Base-by-base conservation (phyloP, 2,113 vertebrate species). In the Malurus alboscapulatus region DNA sequence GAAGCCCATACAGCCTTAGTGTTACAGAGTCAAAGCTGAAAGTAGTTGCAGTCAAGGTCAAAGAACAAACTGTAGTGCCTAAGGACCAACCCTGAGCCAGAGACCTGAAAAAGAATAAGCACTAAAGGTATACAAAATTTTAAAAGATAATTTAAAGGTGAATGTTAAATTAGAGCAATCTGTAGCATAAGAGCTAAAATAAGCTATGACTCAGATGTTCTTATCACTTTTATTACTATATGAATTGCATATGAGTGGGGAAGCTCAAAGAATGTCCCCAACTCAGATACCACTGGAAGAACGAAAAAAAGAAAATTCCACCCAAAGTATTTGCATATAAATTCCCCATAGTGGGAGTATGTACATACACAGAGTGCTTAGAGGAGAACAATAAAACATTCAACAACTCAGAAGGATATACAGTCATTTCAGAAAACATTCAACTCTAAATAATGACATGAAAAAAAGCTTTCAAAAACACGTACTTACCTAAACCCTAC, bases 201-300 rank as follows among this genome's bases (percentile, higher is more conserved):
- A 94, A 94, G 51, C 26, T 92, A 62, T 86, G 71, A 93, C 59
- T 93, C 61, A 90, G 40, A 89, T 71, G n/a, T 55, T 83, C 75
- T 83, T 84, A 85, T 27, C 38, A 51, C 10, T 93, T 86, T 68
- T 69, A 61, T 72, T 94, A 80, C 82, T 91, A 30, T 29, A 66
- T 77, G 67, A 96, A 93, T 68, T 90, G 29, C 14, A 8, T 74
- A 50, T 16, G 19, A 90, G 34, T 69, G 13, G 21, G 30, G 40
- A 94, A 93, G 55, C 59, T 90, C 54, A 83, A 87, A 90, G 67
- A 77, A 69, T 80, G 40, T 34, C 55, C 47, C 75, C 17, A 90
- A 47, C 40, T 29, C 34, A 88, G 55, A 80, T 45, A 80, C 38
- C 67, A 18, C 40, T 84, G 40, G 36, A 90, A 92, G 38, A 61